Conservation (phyloP, 2,888 invertebrate genomes). For the Acanthococcus lagerstroemiae region DNA sequence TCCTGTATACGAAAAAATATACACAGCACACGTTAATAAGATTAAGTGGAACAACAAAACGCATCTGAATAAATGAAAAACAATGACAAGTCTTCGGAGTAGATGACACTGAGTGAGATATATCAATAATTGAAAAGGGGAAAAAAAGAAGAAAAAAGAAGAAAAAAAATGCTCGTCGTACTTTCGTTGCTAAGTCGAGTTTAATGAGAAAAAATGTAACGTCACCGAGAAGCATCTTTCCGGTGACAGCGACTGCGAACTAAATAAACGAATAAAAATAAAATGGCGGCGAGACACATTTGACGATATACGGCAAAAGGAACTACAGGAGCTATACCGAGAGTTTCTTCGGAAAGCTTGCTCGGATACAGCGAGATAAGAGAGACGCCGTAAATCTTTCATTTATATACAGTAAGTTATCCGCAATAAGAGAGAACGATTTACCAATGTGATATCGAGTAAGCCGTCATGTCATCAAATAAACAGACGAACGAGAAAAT, state of each 20-base stretch:
- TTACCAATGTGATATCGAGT: neutral
- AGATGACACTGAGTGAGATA: no score
- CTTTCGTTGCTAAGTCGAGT: neutral
- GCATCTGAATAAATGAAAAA: neutral
- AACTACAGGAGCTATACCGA: neutral
- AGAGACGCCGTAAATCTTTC: neutral
- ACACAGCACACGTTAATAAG: no score
- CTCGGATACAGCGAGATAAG: neutral
- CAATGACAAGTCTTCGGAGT: no score
- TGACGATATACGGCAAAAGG: neutral
- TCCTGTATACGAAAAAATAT: no score
- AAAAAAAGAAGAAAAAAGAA: neutral
- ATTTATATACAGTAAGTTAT: neutral
- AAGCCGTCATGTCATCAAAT: neutral
- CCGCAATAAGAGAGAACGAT: neutral
- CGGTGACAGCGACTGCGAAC: no score
- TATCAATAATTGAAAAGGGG: neutral
- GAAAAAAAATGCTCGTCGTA: neutral
- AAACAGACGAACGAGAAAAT: no score
- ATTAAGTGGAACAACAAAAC: neutral
- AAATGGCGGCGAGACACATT: neutral
- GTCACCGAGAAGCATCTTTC: neutral
- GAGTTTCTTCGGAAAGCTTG: neutral
- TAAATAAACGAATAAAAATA: neutral
- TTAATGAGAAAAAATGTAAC: neutral